These are phyloP conservation scores for Saxidomus purpurata DNA, from an alignment of 1,140 invertebrate genomes.

Conservation along the genomic window DNA sequence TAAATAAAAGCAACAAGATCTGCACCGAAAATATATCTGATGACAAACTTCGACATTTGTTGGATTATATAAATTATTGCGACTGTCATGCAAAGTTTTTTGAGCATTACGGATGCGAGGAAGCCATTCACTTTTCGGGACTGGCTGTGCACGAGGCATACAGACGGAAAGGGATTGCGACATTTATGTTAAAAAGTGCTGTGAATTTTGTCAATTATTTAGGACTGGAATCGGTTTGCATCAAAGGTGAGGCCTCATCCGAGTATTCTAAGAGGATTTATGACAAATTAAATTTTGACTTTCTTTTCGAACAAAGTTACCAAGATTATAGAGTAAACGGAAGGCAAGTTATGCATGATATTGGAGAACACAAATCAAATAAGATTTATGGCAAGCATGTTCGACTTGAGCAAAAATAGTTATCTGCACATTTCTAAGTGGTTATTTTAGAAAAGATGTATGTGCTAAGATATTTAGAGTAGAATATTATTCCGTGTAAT, in stretches of 20 bases:
- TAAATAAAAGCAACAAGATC: background rate
- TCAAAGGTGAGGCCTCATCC: background rate
- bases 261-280: conserved; percentile 14
- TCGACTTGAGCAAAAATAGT: background rate
- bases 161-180: background rate
- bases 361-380: background rate
- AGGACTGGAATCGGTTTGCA: background rate
- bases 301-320: conserved; percentile 1
- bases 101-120: background rate
- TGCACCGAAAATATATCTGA: background rate
- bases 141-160: background rate
- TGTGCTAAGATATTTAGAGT: no score
- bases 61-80: background rate
- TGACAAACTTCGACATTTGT: background rate
- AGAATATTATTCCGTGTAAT: no score
- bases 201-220: background rate
- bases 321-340: background rate
- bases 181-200: background rate
- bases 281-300: conserved; percentile 33
- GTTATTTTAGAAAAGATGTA: no score
- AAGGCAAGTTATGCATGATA: background rate
- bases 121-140: background rate
- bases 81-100: background rate
- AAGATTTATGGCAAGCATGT: background rate
- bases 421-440: no score